Conservation (phyloP, 30 jellyfish, hydroid and myxozoan genomes). For the Mastigias papua region DNA sequence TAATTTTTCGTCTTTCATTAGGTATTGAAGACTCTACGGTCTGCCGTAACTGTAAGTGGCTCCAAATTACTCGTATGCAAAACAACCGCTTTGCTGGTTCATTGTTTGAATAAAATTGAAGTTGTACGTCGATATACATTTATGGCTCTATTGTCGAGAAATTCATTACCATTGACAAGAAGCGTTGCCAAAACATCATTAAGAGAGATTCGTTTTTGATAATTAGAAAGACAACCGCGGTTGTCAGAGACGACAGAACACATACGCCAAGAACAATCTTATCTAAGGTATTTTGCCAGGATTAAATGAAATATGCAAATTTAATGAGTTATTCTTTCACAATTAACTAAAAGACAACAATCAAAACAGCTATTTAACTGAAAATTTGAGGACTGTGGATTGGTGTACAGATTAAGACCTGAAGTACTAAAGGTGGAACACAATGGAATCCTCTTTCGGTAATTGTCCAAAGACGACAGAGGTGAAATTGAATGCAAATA, state of each 20-base stretch:
- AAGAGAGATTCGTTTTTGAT: background rate
- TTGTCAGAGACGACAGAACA: background rate
- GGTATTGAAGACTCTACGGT: too few relatives aligned
- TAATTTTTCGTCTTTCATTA: too few relatives aligned
- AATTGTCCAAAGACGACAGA: too few relatives aligned
- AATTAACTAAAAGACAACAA: background rate
- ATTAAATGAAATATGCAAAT: background rate
- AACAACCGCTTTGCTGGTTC: too few relatives aligned
- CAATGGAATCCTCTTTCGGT: background rate
- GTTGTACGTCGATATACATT: too few relatives aligned
- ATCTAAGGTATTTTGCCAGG: background rate
- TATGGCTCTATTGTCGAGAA: background rate
- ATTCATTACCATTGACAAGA: background rate
- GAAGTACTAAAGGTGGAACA: background rate
- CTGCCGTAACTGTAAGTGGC: too few relatives aligned
- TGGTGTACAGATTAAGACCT: background rate
- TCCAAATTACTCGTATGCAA: too few relatives aligned
- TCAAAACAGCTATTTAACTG: background rate
- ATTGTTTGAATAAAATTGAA: too few relatives aligned
- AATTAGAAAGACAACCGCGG: slow-evolving; percentile 2
- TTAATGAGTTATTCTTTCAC: background rate
- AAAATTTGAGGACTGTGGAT: background rate
- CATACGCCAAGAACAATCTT: background rate
- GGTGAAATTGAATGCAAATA: too few relatives aligned
- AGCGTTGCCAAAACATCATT: background rate